Conservation (phyloP, 2,888 invertebrate species). For the Osmoderma eremita region DNA sequence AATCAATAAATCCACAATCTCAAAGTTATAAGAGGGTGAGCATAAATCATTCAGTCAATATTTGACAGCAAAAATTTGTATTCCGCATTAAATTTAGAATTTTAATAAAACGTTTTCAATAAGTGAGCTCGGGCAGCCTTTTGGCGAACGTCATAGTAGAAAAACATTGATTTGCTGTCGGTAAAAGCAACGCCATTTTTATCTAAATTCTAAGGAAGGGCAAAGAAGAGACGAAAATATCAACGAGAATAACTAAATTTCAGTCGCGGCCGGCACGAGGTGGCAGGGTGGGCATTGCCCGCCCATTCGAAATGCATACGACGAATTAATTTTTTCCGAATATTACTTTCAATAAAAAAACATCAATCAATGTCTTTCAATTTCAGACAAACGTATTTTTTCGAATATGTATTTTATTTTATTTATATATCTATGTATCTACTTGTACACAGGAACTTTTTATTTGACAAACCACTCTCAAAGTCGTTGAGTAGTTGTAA, state of each 20-base stretch:
- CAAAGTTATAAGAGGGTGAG: not conserved
- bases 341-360: too few species aligned
- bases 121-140: conserved; percentile 12
- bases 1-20: not conserved
- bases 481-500: too few species aligned
- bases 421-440: too few species aligned
- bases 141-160: conserved; percentile 17
- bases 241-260: conserved; percentile 18
- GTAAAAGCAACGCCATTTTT: conserved; percentile 21
- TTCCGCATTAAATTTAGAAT: conserved; percentile 26
- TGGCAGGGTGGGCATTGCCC: too few species aligned
- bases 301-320: too few species aligned
- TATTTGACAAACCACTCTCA: too few species aligned
- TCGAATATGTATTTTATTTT: too few species aligned
- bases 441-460: too few species aligned
- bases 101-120: conserved; percentile 28
- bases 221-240: conserved; percentile 15
- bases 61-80: not conserved
- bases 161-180: conserved; percentile 26
- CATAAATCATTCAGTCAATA: not conserved
- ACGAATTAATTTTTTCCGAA: too few species aligned
- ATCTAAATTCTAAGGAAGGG: conserved; percentile 9
- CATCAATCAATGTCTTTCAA: too few species aligned
- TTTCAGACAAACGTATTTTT: too few species aligned
- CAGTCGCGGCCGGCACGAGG: too few species aligned